A percentile compares a stretch with the other conserved stretches of the same genome.
Evolutionary conservation across 2,113 vertebrate genomes (phyloP).

Genomic region (Sterrhoptilus dennistouni): DNA sequence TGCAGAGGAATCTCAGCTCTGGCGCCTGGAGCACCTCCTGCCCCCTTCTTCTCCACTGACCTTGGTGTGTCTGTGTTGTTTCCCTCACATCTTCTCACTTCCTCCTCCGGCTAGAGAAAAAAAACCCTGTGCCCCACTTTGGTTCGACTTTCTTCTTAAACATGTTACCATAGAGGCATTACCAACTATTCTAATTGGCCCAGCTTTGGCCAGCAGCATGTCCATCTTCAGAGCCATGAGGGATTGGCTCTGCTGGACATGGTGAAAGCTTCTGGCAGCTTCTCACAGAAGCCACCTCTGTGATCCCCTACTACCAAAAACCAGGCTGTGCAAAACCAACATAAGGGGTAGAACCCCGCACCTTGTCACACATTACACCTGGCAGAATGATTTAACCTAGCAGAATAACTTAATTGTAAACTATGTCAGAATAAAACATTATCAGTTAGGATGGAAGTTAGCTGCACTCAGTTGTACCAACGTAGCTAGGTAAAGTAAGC

Average conservation of each 20-base stretch:
- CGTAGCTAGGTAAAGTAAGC: background rate
- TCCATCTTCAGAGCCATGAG: background rate
- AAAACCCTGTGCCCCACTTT: no score
- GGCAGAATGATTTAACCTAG: background rate
- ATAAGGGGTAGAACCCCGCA: background rate
- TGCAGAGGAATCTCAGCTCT: background rate
- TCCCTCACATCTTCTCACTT: background rate
- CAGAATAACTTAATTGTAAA: background rate
- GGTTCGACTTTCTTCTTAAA: background rate
- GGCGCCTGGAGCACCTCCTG: accelerated
- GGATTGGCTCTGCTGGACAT: background rate
- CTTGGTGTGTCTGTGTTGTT: background rate
- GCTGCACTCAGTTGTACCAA: background rate
- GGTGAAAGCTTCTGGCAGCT: background rate
- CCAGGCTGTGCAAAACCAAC: background rate
- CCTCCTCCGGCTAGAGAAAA: background rate
- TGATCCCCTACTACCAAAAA: accelerated
- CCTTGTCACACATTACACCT: background rate
- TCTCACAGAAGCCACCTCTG: background rate
- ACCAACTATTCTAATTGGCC: accelerated
- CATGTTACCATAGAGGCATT: accelerated
- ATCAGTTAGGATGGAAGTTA: background rate
- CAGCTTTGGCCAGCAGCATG: background rate
- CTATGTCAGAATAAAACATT: background rate
- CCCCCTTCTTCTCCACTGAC: background rate